Percentiles rank a stretch among this genome's conserved stretches.
phyloP scores from a whole-genome alignment of 2,797 vertebrate genomes.

The Cuculus canorus region DNA sequence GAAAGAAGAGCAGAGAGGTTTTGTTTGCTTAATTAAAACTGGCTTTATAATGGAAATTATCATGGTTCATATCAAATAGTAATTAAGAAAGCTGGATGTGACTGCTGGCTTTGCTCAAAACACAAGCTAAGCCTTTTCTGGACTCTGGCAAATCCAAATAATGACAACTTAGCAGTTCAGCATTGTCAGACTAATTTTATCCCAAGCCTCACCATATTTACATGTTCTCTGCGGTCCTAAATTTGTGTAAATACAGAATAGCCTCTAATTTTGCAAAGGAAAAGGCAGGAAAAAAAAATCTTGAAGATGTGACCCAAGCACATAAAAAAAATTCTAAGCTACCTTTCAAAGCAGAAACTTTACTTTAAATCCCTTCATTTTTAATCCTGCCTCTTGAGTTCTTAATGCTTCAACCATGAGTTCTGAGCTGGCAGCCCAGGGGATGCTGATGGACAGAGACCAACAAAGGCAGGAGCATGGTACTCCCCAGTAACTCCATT shows the following conservation, averaged over 20 bases:
- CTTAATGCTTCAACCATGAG: neutral
- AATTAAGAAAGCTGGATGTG: conserved; percentile 56
- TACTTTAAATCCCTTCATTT: neutral
- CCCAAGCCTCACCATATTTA: neutral
- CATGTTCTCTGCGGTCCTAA: neutral
- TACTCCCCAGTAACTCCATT: accelerated
- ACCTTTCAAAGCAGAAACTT: neutral
- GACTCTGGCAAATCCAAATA: conserved; percentile 30
- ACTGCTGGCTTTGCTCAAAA: conserved; percentile 42
- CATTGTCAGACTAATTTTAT: conserved; percentile 5
- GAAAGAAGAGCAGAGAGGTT: conserved; percentile 1
- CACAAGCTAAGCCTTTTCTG: conserved; percentile 32
- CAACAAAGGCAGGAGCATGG: neutral
- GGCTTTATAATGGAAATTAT: conserved; percentile 40
- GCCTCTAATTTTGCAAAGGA: neutral
- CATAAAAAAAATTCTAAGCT: neutral
- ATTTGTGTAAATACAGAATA: neutral
- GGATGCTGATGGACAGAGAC: neutral
- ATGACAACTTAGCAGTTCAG: neutral
- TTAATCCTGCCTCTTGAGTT: neutral
- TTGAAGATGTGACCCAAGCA: neutral
- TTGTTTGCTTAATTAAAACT: conserved; percentile 60
- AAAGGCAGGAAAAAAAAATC: neutral
- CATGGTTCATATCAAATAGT: conserved; percentile 36
- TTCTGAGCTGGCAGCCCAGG: neutral